These are phyloP conservation scores for Ligdia adustata DNA, from an alignment of 2,888 invertebrate genomes.

Conservation along the genomic window DNA sequence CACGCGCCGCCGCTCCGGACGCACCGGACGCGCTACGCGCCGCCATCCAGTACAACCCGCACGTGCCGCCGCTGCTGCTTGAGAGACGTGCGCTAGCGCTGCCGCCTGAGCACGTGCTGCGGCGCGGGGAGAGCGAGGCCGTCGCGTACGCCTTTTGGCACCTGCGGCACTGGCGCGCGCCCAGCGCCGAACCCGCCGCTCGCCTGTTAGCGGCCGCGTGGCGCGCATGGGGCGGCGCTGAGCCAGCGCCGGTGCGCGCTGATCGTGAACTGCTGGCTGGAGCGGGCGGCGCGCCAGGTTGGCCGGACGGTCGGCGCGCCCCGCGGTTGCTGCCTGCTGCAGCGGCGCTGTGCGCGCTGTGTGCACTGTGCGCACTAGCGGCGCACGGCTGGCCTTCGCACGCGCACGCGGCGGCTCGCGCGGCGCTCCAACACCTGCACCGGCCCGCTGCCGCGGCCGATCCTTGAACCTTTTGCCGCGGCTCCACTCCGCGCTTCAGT, in stretches of 20 bases:
- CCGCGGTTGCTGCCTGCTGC: slow-evolving; percentile 87
- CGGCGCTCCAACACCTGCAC: slow-evolving; percentile 4
- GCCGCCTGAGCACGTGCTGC: slow-evolving; percentile 98
- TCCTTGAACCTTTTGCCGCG: no score
- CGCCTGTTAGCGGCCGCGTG: slow-evolving; percentile 86
- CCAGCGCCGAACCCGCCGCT: slow-evolving; percentile 97
- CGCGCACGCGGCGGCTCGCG: slow-evolving; percentile 2
- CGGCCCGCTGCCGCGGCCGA: slow-evolving; percentile 18
- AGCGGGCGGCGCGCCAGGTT: slow-evolving; percentile 86
- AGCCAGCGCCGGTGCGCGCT: slow-evolving; percentile 88
- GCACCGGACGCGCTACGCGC: slow-evolving; percentile 91
- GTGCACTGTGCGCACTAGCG: slow-evolving; percentile 5
- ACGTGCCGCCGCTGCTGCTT: slow-evolving; percentile 97
- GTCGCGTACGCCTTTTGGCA: slow-evolving; percentile 98
- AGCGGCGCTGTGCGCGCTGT: slow-evolving; percentile 40
- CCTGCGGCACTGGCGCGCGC: slow-evolving; percentile 97
- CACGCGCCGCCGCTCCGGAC: slow-evolving; percentile 92
- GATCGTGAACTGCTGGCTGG: slow-evolving; percentile 89
- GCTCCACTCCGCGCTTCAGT: no score
- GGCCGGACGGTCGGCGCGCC: slow-evolving; percentile 51
- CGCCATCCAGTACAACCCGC: slow-evolving; percentile 97
- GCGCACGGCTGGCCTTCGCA: slow-evolving; percentile 12
- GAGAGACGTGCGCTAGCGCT: slow-evolving; percentile 97
- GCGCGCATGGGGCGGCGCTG: slow-evolving; percentile 91
- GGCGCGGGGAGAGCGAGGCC: slow-evolving; percentile 98